These are phyloP conservation scores for Caracal caracal DNA, from an alignment of 2,113 vertebrate species.

Conservation along the genomic window DNA sequence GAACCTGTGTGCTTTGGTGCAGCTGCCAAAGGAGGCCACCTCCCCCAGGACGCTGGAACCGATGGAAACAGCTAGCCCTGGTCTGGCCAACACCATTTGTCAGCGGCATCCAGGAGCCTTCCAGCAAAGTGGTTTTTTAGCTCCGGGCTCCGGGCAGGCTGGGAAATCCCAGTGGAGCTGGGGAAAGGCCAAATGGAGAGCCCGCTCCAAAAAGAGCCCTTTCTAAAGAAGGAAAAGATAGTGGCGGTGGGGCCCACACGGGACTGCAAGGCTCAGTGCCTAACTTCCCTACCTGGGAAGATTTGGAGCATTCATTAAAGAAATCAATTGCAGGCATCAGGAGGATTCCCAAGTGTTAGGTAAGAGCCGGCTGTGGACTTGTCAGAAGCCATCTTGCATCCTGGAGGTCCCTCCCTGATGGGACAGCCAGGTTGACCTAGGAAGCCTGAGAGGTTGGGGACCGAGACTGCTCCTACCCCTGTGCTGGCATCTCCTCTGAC, in stretches of 20 bases:
- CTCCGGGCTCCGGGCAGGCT: neutral
- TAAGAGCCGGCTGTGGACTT: neutral
- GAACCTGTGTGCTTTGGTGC: neutral
- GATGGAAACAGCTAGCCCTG: neutral
- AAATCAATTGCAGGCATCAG: neutral
- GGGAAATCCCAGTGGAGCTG: neutral
- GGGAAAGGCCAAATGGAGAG: neutral
- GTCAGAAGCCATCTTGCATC: neutral
- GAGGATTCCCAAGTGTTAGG: neutral
- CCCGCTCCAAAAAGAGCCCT: neutral
- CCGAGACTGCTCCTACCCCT: neutral
- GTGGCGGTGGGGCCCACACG: accelerated
- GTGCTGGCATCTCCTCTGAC: neutral
- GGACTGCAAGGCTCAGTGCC: neutral
- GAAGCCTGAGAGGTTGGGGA: neutral
- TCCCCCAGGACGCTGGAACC: neutral
- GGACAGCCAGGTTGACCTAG: neutral
- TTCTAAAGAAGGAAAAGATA: neutral
- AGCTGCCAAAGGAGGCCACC: slow-evolving; percentile 4
- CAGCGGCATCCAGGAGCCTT: neutral
- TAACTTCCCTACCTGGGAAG: neutral
- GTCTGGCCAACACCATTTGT: neutral
- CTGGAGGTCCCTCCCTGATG: neutral
- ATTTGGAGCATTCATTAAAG: neutral
- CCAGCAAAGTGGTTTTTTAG: neutral